These are phyloP conservation scores for Steromphala cineraria DNA, from an alignment of 2,888 invertebrate species.

Conservation along the genomic window DNA sequence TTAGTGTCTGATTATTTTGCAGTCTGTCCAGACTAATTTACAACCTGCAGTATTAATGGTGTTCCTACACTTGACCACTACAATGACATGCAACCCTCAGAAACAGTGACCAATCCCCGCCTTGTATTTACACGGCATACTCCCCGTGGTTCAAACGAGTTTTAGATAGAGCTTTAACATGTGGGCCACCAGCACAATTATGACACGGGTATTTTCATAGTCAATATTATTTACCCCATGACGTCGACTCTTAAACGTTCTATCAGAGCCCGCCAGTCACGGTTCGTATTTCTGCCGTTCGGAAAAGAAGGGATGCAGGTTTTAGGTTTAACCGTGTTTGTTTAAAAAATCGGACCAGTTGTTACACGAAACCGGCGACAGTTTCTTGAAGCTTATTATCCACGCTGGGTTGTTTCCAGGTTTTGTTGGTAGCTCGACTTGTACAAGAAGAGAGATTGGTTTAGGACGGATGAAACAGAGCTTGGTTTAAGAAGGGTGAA, in stretches of 20 bases:
- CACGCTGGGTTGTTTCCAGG: not conserved
- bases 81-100: too few relatives aligned
- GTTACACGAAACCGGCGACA: constrained; percentile 18
- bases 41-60: too few relatives aligned
- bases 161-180: too few relatives aligned
- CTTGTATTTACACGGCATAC: too few relatives aligned
- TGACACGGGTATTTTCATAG: constrained; percentile 17
- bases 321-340: constrained; percentile 16
- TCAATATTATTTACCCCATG: constrained; percentile 11
- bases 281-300: not conserved
- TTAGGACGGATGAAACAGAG: too few relatives aligned
- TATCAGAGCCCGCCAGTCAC: not conserved
- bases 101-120: too few relatives aligned
- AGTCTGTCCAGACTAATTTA: too few relatives aligned
- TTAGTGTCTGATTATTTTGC: too few relatives aligned
- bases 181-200: constrained; percentile 4
- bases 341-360: constrained; percentile 13
- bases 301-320: not conserved
- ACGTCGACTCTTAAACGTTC: constrained; percentile 2
- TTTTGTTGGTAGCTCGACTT: too few relatives aligned
- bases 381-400: not conserved
- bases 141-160: too few relatives aligned
- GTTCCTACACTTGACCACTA: too few relatives aligned
- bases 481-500: not conserved
- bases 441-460: too few relatives aligned